These are phyloP conservation scores for Lasiommata megera DNA, from an alignment of 2,888 invertebrate genomes.

Conservation along the genomic window DNA sequence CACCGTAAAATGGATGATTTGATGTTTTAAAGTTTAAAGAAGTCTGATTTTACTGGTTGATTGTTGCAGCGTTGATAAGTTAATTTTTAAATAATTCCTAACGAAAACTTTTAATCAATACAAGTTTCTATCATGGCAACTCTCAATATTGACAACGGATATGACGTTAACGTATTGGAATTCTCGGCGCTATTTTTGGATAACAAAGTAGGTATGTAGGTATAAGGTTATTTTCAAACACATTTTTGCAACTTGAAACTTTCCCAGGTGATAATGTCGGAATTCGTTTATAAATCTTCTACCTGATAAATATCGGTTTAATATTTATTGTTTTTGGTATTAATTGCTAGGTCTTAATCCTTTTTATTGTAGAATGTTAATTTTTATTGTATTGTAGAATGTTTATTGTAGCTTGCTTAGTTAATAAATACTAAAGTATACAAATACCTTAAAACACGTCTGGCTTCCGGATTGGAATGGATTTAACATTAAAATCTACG, in stretches of 20 bases:
- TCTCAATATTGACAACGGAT: conserved; percentile 46
- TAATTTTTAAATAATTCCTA: conserved; percentile 20
- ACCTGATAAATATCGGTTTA: conserved; percentile 1
- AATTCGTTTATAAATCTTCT: conserved; percentile 21
- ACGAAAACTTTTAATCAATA: conserved; percentile 18
- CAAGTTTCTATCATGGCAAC: conserved; percentile 44
- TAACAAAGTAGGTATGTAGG: conserved; percentile 48
- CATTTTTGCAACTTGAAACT: conserved; percentile 78
- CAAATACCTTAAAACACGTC: no score
- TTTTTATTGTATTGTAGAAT: no score
- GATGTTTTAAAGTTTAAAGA: neutral
- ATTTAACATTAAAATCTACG: no score
- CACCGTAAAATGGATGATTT: neutral
- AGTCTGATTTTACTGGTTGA: neutral
- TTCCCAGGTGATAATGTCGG: conserved; percentile 46
- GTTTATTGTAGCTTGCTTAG: no score
- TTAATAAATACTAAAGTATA: no score
- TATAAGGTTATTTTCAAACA: conserved; percentile 70
- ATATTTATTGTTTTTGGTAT: neutral
- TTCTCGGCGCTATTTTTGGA: conserved; percentile 77
- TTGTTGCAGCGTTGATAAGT: neutral
- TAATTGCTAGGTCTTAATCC: neutral
- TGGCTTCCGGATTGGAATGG: no score
- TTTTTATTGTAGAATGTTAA: no score
- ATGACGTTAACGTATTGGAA: conserved; percentile 52